phyloP scores from a whole-genome alignment of 2,113 vertebrate species.

The Vulpes ferrilata region DNA sequence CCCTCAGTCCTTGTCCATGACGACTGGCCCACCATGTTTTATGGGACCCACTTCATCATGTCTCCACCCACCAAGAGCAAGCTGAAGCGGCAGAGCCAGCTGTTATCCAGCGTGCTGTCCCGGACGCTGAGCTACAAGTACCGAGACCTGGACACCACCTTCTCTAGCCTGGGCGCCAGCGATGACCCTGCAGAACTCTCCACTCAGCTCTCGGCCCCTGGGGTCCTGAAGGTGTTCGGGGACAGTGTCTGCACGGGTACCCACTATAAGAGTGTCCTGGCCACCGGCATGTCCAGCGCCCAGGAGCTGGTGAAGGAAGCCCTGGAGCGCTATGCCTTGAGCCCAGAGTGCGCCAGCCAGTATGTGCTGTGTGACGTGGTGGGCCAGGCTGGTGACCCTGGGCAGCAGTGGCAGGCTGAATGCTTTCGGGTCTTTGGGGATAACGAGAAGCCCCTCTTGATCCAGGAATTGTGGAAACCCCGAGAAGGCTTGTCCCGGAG shows the following conservation, averaged over 20 bases:
- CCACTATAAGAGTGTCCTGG: conserved; percentile 98
- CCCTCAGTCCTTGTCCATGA: conserved; percentile 62
- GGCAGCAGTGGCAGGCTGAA: conserved; percentile 91
- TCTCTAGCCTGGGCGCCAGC: conserved; percentile 79
- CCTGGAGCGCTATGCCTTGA: conserved; percentile 95
- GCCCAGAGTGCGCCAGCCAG: conserved; percentile 88
- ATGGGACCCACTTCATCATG: conserved; percentile 94
- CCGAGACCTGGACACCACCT: conserved; percentile 87
- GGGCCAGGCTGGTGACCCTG: conserved; percentile 89
- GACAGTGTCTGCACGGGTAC: conserved; percentile 94
- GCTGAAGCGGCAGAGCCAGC: conserved; percentile 95
- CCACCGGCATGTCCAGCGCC: conserved; percentile 93
- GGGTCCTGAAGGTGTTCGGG: conserved; percentile 96
- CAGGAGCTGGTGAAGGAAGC: conserved; percentile 96
- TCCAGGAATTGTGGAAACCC: conserved; percentile 97
- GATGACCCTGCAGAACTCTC: conserved; percentile 97
- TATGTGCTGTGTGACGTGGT: conserved; percentile 96
- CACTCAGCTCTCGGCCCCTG: conserved; percentile 95
- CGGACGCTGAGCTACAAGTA: conserved; percentile 96
- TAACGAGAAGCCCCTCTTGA: conserved; percentile 95
- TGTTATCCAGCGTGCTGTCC: conserved; percentile 94
- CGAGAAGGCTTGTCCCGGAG: conserved; percentile 95
- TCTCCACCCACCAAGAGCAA: conserved; percentile 95
- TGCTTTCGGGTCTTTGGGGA: conserved; percentile 94
- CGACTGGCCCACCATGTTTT: conserved; percentile 91